These are phyloP conservation scores for Monarcha castaneiventris DNA, from an alignment of 2,113 vertebrate species.

Conservation along the genomic window DNA sequence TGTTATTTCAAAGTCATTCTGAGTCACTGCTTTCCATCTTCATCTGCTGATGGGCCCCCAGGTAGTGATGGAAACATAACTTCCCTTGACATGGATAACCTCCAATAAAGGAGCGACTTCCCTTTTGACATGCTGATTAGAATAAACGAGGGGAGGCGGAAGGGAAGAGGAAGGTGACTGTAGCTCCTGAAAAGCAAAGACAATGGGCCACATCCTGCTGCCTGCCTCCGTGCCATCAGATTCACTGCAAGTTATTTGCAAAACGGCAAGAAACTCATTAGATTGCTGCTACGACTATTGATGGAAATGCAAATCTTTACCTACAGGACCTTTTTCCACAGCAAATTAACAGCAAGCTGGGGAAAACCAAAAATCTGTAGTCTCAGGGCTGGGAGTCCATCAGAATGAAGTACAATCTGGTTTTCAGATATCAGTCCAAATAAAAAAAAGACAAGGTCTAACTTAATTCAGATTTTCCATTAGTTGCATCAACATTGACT, in stretches of 20 bases:
- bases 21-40: conserved; percentile 61
- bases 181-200: not conserved
- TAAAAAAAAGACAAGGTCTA: not conserved
- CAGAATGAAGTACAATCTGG: not conserved
- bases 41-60: conserved; percentile 57
- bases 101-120: conserved; percentile 23
- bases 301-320: conserved; percentile 37
- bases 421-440: not conserved
- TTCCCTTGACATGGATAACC: conserved; percentile 58
- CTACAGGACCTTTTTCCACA: not conserved
- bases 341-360: not conserved
- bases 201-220: not conserved
- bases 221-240: not conserved
- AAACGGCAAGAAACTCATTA: conserved; percentile 34
- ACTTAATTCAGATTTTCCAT: not conserved
- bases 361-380: not conserved
- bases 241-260: conserved; percentile 15
- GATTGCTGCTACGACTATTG: not conserved
- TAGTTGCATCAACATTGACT: not conserved
- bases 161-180: not conserved
- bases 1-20: conserved; percentile 58
- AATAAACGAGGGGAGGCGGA: not conserved
- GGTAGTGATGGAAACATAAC: conserved; percentile 58
- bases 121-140: conserved; percentile 4
- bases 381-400: rapidly evolving